A percentile compares a stretch with the other conserved stretches of the same genome.
These are phyloP conservation scores for Haliclystus octoradiatus DNA, from an alignment of 30 jellyfish, hydroid and myxozoan species.

Conservation along the genomic window DNA sequence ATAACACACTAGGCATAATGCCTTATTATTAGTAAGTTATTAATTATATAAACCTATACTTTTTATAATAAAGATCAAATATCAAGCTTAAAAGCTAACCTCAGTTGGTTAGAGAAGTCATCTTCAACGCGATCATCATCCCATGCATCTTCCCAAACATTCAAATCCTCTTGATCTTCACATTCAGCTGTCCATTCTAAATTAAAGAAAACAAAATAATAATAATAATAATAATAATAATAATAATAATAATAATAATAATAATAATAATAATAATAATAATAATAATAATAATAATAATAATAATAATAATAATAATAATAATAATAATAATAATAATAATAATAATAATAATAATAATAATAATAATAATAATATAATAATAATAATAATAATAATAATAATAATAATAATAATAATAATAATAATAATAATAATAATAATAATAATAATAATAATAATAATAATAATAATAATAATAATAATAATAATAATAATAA, in stretches of 20 bases:
- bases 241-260: not conserved
- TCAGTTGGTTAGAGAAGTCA: constrained; percentile 80
- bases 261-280: not conserved
- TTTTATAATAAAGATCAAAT: no score
- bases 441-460: not conserved
- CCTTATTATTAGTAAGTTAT: no score
- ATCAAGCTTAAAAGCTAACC: constrained; percentile 30
- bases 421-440: not conserved
- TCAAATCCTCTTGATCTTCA: constrained; percentile 79
- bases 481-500: not conserved
- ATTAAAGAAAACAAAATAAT: no score
- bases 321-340: not conserved
- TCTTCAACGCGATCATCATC: constrained; percentile 94
- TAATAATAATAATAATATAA: not conserved
- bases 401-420: not conserved
- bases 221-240: not conserved
- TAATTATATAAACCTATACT: no score
- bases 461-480: not conserved
- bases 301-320: not conserved
- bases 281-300: not conserved
- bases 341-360: not conserved
- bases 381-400: not conserved
- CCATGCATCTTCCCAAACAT: constrained; percentile 96
- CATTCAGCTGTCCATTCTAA: constrained; percentile 74
- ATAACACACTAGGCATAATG: no score